Evolutionary conservation across 1,140 invertebrate genomes (phyloP), one percentile per base, ranked within the genome.

Genomic region (Agrypnia vestita): DNA sequence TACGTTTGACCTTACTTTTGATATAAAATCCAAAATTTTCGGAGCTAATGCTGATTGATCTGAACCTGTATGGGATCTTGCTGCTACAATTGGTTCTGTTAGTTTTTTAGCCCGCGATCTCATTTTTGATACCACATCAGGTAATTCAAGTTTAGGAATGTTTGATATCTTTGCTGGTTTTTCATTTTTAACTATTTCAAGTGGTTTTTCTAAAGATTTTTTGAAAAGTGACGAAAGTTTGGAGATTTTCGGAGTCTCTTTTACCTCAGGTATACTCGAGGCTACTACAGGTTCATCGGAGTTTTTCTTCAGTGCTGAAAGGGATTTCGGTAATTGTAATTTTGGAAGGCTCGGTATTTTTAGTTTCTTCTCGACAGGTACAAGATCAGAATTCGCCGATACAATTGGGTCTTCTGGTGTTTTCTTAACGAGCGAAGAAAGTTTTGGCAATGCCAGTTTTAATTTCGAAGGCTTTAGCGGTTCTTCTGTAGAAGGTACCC

Each of bases 361-460:
- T 17, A 44, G 13, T 3, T n/a, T 7, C 4, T 69, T 21, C 0
- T n/a, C 17, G 0, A 15, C 15, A 0, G 43, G 3, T 4, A 6
- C 25, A 44, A 13, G 9, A 17, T 47, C 19, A 3, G 44, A 69
- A 44, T 13, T 62, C 15, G 64, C 8, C 44, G 44, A 47, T 11
- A 47, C 64, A 17, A 49, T 69, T 4, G 64, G 64, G 4, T 69
- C 44, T 47, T 69, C 15, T 47, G 15, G 10, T 47, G 44, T 12
- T 69, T 69, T 69, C 44, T 47, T 69, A 8, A 69, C 44, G 8
- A 69, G 35, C 0, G 64, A 47, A 69, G 15, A 46, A 19, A 69
- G 43, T 46, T 21, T 47, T 8, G 64, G 15, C 3, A 13, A 13
- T 15, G 49, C 8, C n/a, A 46, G n/a, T 47, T 49, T 17, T 11